Base-by-base conservation (phyloP, 1,140 invertebrate genomes). In the Neelides sp. region DNA sequence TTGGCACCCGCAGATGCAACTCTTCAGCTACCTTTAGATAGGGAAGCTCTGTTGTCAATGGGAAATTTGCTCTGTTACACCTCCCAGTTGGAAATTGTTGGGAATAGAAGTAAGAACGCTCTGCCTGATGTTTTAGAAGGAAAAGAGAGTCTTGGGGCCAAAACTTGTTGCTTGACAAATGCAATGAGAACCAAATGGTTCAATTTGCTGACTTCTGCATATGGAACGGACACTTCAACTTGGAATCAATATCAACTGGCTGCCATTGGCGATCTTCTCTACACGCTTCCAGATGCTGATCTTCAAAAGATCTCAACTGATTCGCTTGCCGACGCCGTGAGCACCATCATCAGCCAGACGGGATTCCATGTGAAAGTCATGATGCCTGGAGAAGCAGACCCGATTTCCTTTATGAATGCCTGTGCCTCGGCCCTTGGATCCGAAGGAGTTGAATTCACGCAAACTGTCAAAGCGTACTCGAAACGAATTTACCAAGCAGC, bases 1-100 rank as follows among this genome's bases (percentile, higher is more conserved):
- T n/a, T n/a, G n/a, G n/a, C n/a, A n/a, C n/a, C n/a, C n/a, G n/a
- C n/a, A n/a, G 22, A 3, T 39, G 15, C 47, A 22, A 26, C 47
- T 36, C 47, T 15, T 26, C 34, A 27, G 17, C 5, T 7, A 20
- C 45, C 4, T 23, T 23, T 41, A 22, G 10, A 19, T 41, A 10
- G 8, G 2, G 12, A 22, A 41, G 47, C 26, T 28, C 37, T 2
- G 10, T 28, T 41, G 13, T n/a, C 26, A 17, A 48, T 60, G 36
- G 54, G 54, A 20, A 60, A 49, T 48, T 27, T 60, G 13, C 35
- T 54, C 12, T 61, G 52, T 23, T 61, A 57, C 34, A 28, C 30
- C 3, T 40, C 50, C 17, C 40, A 35, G 12, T 32, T 40, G 3
- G 39, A 53, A 1, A 10, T 49, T 7, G 2, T 22, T 8, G 39